These are phyloP conservation scores for Lamproptera curius DNA, from an alignment of 2,888 invertebrate genomes.

Conservation along the genomic window DNA sequence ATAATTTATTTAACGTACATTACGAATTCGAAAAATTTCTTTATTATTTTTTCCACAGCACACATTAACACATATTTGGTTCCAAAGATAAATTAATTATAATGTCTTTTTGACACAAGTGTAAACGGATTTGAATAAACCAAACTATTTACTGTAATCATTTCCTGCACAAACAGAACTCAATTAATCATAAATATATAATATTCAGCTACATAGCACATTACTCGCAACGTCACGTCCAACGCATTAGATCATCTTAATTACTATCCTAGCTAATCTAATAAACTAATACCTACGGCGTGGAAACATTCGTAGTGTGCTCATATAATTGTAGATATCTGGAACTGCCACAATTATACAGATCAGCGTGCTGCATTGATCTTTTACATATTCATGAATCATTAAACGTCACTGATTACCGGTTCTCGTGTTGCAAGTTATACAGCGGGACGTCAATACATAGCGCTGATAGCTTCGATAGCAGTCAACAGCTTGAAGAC, in stretches of 20 bases:
- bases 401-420: slow-evolving; percentile 19
- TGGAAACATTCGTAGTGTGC: slow-evolving; percentile 11
- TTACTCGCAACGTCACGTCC: too few species aligned
- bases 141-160: too few species aligned
- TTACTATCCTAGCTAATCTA: neutral
- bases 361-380: slow-evolving; percentile 15
- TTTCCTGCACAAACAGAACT: too few species aligned
- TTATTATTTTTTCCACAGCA: too few species aligned
- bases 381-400: slow-evolving; percentile 21
- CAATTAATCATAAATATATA: too few species aligned
- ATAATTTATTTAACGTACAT: too few species aligned
- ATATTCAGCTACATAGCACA: too few species aligned
- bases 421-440: slow-evolving; percentile 11
- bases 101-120: too few species aligned
- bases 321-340: slow-evolving; percentile 15
- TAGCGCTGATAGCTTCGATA: slow-evolving; percentile 5
- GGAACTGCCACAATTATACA: slow-evolving; percentile 11
- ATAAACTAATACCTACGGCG: neutral
- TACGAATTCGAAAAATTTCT: too few species aligned
- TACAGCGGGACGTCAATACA: slow-evolving; percentile 4
- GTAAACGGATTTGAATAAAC: too few species aligned
- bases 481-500: slow-evolving; percentile 3
- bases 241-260: neutral
- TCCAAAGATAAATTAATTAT: too few species aligned
- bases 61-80: too few species aligned